phyloP scores from a whole-genome alignment of 2,797 vertebrate genomes.

The Cottoperca gobio region DNA sequence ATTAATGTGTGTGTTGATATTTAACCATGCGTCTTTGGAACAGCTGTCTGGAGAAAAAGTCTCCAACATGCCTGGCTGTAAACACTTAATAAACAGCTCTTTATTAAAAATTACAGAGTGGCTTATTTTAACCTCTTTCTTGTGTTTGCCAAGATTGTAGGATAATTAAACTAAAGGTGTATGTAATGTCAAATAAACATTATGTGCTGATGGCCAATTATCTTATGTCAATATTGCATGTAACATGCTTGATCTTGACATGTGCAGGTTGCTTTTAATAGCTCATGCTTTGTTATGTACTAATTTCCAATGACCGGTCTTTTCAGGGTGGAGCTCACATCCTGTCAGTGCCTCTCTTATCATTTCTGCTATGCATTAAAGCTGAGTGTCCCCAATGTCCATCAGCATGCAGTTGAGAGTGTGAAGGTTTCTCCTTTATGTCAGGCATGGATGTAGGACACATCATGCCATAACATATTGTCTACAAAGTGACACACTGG shows the following conservation, averaged over 20 bases:
- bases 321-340: not conserved
- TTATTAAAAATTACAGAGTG: not conserved
- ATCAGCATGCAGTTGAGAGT: not conserved
- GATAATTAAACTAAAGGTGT: not conserved
- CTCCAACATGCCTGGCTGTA: not conserved
- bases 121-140: not conserved
- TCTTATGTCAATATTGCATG: not conserved
- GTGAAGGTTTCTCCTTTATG: not conserved
- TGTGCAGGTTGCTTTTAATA: not conserved
- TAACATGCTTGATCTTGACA: not conserved
- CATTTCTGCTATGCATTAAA: not conserved
- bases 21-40: conserved; percentile 7
- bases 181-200: not conserved
- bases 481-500: not conserved
- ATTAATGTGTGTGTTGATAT: conserved; percentile 14
- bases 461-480: not conserved
- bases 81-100: conserved; percentile 1
- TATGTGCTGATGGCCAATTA: not conserved
- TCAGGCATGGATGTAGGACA: not conserved
- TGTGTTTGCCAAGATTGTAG: not conserved
- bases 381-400: not conserved
- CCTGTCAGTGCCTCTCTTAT: not conserved
- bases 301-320: not conserved
- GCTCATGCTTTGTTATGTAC: not conserved
- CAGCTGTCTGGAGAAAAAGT: conserved; percentile 1